phyloP scores from a whole-genome alignment of 2,888 invertebrate genomes.

The Ormyrus rosae region DNA sequence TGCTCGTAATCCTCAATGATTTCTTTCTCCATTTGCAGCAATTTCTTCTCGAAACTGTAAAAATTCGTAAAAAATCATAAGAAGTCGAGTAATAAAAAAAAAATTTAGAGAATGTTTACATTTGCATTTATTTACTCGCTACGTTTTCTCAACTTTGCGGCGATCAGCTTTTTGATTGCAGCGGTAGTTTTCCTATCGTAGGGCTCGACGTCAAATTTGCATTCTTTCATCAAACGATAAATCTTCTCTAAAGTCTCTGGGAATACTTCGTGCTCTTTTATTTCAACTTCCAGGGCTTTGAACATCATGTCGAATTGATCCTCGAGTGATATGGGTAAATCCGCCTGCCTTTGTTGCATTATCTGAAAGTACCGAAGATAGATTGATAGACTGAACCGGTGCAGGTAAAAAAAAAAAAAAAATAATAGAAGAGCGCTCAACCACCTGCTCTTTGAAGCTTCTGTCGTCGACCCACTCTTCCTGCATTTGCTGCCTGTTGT shows the following conservation, averaged over 20 bases:
- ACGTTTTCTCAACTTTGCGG: constrained; percentile 60
- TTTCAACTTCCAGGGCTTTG: constrained; percentile 43
- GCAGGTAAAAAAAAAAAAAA: no score
- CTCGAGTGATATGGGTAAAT: constrained; percentile 81
- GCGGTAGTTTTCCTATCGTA: constrained; percentile 62
- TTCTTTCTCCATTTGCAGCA: constrained; percentile 72
- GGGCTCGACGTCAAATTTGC: constrained; percentile 57
- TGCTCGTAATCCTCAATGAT: constrained; percentile 80
- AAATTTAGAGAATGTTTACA: background rate
- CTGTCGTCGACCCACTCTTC: no score
- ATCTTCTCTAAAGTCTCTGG: constrained; percentile 16
- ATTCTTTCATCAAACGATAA: constrained; percentile 17
- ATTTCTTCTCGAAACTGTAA: constrained; percentile 33
- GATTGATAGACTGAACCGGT: no score
- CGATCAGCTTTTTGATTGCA: constrained; percentile 60
- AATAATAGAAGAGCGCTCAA: no score
- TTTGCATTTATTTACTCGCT: constrained; percentile 60
- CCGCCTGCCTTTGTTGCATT: constrained; percentile 74
- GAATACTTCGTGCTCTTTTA: constrained; percentile 77
- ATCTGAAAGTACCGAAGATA: no score
- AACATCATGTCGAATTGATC: constrained; percentile 80
- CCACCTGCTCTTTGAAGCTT: no score
- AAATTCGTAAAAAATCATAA: background rate
- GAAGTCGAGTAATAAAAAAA: background rate
- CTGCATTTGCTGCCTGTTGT: no score